Conservation (phyloP, 2,888 invertebrate genomes). For the Lycophotia porphyrea region DNA sequence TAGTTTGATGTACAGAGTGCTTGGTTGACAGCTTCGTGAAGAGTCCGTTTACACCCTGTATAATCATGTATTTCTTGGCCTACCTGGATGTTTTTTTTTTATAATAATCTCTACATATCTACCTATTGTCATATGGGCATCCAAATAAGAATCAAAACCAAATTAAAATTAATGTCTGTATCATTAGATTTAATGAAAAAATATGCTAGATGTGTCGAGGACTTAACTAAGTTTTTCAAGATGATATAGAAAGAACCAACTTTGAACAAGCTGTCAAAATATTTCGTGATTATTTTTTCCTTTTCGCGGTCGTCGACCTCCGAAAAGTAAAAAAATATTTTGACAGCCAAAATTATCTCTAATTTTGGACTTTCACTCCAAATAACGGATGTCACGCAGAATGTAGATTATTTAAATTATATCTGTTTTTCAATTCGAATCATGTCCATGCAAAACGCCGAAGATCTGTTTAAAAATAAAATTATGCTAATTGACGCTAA, state of each 20-base stretch:
- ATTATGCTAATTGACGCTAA: constrained; percentile 31
- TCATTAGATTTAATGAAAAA: neutral
- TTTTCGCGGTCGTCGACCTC: neutral
- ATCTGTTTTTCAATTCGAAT: constrained; percentile 15
- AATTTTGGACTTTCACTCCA: constrained; percentile 2
- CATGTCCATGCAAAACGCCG: constrained; percentile 14
- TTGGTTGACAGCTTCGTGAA: too few species aligned
- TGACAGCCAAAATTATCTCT: constrained; percentile 1
- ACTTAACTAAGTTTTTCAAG: neutral
- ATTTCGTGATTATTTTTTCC: neutral
- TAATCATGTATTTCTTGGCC: too few species aligned
- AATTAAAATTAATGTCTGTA: neutral
- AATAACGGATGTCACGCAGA: constrained; percentile 11
- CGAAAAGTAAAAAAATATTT: neutral
- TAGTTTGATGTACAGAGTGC: too few species aligned
- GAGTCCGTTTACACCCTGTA: too few species aligned
- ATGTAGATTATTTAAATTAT: constrained; percentile 41
- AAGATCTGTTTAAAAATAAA: constrained; percentile 31
- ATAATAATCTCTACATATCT: neutral
- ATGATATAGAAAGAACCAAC: neutral
- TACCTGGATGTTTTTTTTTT: neutral
- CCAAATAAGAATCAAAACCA: neutral
- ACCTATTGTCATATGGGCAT: neutral
- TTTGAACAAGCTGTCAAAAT: neutral
- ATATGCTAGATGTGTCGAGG: neutral